These are phyloP conservation scores for Clivina fossor DNA, from an alignment of 2,888 invertebrate species.

Conservation along the genomic window DNA sequence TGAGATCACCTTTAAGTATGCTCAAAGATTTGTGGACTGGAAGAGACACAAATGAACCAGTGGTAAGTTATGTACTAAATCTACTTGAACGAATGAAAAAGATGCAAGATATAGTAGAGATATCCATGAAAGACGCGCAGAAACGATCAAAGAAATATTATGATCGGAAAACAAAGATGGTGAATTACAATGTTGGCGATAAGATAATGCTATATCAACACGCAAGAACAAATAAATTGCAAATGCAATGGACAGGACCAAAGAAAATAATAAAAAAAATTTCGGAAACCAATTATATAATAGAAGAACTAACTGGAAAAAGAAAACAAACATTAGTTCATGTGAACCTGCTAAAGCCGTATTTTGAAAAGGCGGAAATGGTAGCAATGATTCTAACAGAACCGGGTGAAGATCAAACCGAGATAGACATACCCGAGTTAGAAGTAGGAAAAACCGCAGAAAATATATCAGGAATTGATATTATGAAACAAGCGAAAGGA, in stretches of 20 bases:
- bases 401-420: background rate
- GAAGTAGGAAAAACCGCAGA: background rate
- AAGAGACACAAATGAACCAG: background rate
- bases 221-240: slow-evolving; percentile 6
- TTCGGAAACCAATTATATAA: slow-evolving; percentile 13
- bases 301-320: slow-evolving; percentile 1
- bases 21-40: slow-evolving; percentile 4
- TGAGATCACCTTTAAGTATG: slow-evolving; percentile 6
- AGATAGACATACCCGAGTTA: slow-evolving; percentile 5
- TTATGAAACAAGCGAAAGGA: slow-evolving; percentile 6
- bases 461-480: background rate
- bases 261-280: slow-evolving; percentile 13
- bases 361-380: slow-evolving; percentile 13
- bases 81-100: slow-evolving; percentile 5
- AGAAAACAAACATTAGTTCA: slow-evolving; percentile 10
- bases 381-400: background rate
- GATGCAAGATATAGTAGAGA: slow-evolving; percentile 4
- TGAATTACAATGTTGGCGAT: background rate
- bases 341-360: slow-evolving; percentile 12
- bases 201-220: slow-evolving; percentile 3
- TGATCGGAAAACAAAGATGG: background rate
- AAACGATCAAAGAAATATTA: slow-evolving; percentile 1
- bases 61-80: background rate
- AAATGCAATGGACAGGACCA: slow-evolving; percentile 16
- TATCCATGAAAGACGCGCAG: background rate